Evolutionary conservation across 2,888 invertebrate species (phyloP).

Genomic region (Epinotia brunnichana): DNA sequence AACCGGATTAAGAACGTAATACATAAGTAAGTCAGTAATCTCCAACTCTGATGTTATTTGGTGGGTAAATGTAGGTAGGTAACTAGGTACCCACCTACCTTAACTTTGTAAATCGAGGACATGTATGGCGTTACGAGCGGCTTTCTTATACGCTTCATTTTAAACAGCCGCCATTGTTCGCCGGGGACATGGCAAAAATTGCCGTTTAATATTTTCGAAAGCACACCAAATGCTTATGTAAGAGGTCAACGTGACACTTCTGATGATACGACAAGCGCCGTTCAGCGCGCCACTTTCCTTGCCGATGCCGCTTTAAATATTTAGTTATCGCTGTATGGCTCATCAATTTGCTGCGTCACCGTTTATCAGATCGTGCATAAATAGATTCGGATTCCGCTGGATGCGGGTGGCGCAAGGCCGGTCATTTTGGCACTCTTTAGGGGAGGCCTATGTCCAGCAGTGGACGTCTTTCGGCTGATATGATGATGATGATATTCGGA

Average conservation of each 20-base stretch:
- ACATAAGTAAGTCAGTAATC: constrained; percentile 4
- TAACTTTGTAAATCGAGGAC: constrained; percentile 31
- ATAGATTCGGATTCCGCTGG: constrained; percentile 14
- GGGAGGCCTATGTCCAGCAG: no score
- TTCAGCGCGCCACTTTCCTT: constrained; percentile 80
- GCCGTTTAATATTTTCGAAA: constrained; percentile 80
- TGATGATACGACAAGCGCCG: constrained; percentile 63
- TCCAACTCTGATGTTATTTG: constrained; percentile 11
- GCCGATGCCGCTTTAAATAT: constrained; percentile 64
- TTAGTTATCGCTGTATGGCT: constrained; percentile 63
- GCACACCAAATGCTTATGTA: constrained; percentile 80
- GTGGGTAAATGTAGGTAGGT: constrained; percentile 9
- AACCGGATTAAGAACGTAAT: constrained; percentile 9
- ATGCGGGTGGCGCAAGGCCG: no score
- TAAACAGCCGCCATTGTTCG: constrained; percentile 65
- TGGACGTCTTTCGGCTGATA: no score
- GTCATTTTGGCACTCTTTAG: no score
- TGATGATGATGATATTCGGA: no score
- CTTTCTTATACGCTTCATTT: constrained; percentile 64
- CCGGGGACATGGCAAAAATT: constrained; percentile 69
- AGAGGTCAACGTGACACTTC: constrained; percentile 83
- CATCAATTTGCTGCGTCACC: constrained; percentile 34
- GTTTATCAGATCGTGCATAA: constrained; percentile 27
- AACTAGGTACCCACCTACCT: no score
- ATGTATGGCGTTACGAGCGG: constrained; percentile 55